These are phyloP conservation scores for Trididemnum miniatum DNA, from an alignment of 23 tunicate genomes.

Conservation along the genomic window DNA sequence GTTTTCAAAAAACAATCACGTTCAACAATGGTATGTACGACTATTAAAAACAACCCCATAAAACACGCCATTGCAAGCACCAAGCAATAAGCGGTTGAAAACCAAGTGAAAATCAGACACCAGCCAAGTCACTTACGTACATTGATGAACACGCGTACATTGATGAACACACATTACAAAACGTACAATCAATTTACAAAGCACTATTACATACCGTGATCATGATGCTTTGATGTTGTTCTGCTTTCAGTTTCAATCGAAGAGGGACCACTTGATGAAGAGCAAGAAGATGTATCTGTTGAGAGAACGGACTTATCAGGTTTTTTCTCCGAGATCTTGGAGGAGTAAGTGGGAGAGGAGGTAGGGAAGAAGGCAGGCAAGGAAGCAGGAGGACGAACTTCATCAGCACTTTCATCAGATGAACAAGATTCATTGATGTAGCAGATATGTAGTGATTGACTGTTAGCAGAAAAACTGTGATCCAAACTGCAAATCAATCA, in stretches of 20 bases:
- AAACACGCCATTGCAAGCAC: no score
- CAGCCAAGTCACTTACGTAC: background rate
- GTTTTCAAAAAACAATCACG: no score
- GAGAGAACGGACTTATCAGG: constrained; percentile 26
- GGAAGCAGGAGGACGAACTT: background rate
- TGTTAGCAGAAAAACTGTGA: constrained; percentile 55
- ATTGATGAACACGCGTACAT: background rate
- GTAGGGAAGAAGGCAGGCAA: constrained; percentile 42
- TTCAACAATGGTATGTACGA: no score
- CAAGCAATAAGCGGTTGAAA: no score
- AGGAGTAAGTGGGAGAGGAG: constrained; percentile 48
- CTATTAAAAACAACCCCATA: no score
- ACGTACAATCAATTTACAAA: no score
- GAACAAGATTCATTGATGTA: constrained; percentile 83
- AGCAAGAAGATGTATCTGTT: constrained; percentile 45
- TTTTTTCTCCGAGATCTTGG: constrained; percentile 33
- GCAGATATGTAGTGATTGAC: constrained; percentile 79
- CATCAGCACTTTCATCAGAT: constrained; percentile 46
- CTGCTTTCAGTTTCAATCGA: background rate
- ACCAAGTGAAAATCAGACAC: no score
- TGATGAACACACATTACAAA: background rate
- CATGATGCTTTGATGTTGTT: no score
- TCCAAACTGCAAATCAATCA: constrained; percentile 32
- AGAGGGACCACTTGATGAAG: constrained; percentile 52
- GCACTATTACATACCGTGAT: no score